Evolutionary conservation across 2,113 vertebrate species (phyloP).

Genomic region (Oriolus oriolus): DNA sequence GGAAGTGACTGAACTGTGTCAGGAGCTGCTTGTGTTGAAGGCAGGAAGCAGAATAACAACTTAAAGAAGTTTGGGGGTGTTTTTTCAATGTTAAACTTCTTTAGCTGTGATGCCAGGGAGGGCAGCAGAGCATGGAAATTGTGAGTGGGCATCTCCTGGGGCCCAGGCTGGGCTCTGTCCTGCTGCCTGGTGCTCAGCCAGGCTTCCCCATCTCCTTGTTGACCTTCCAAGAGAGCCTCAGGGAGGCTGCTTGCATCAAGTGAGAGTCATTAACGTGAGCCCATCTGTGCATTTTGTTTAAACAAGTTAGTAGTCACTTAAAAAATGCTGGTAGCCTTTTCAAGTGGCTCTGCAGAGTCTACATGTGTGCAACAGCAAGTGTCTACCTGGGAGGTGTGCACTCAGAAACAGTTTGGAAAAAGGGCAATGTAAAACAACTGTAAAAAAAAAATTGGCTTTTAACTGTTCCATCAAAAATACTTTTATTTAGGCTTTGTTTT

Average conservation of each 20-base stretch:
- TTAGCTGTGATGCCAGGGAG: background rate
- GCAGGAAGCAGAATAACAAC: background rate
- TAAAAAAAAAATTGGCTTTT: background rate
- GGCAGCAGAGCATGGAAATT: background rate
- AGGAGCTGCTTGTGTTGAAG: background rate
- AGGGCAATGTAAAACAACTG: background rate
- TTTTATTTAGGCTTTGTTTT: background rate
- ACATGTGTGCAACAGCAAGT: accelerated
- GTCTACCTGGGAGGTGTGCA: accelerated
- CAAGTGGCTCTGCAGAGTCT: background rate
- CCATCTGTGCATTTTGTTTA: background rate
- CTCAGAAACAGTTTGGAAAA: background rate
- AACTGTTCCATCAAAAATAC: background rate
- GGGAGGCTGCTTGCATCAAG: background rate
- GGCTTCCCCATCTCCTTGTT: background rate
- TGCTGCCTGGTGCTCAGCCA: background rate
- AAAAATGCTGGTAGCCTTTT: background rate
- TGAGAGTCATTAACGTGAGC: background rate
- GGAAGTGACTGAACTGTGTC: background rate
- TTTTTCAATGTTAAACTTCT: background rate
- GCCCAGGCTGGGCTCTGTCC: background rate
- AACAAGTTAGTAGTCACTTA: background rate
- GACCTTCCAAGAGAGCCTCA: background rate
- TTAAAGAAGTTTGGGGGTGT: background rate
- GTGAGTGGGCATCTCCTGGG: accelerated